These are phyloP conservation scores for Smutsia temminckii DNA, from an alignment of 2,797 vertebrate species.

Conservation along the genomic window DNA sequence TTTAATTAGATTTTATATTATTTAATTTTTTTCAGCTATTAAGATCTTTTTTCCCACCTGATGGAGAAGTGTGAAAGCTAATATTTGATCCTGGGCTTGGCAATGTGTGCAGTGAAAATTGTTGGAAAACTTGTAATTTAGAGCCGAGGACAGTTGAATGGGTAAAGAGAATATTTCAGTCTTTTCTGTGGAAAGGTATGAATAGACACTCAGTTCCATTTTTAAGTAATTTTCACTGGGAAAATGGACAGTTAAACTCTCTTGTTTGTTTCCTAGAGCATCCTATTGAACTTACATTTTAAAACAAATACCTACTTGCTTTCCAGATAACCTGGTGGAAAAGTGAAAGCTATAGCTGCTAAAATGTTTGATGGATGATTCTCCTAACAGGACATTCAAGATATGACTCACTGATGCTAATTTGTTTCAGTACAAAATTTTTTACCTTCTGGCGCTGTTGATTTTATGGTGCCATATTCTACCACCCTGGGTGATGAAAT, in stretches of 20 bases:
- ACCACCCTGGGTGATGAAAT: slow-evolving; percentile 80
- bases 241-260: slow-evolving; percentile 70
- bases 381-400: slow-evolving; percentile 83
- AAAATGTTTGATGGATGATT: slow-evolving; percentile 84
- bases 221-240: slow-evolving; percentile 62
- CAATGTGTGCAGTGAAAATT: slow-evolving; percentile 58
- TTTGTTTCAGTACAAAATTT: slow-evolving; percentile 86
- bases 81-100: background rate
- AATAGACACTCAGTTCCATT: slow-evolving; percentile 65
- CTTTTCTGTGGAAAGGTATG: slow-evolving; percentile 74
- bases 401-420: slow-evolving; percentile 87
- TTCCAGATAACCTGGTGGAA: slow-evolving; percentile 75
- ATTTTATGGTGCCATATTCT: slow-evolving; percentile 82
- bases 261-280: slow-evolving; percentile 64
- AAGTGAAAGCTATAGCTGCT: slow-evolving; percentile 84
- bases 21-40: slow-evolving; percentile 63
- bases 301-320: slow-evolving; percentile 74
- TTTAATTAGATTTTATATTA: slow-evolving; percentile 59
- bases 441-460: slow-evolving; percentile 86
- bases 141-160: slow-evolving; percentile 55
- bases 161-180: slow-evolving; percentile 50
- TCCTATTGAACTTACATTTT: slow-evolving; percentile 70
- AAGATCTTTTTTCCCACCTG: slow-evolving; percentile 50
- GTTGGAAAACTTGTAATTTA: slow-evolving; percentile 64
- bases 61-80: slow-evolving; percentile 64